Conservation (phyloP, 1,140 invertebrate species). For the Drosophila serrata region DNA sequence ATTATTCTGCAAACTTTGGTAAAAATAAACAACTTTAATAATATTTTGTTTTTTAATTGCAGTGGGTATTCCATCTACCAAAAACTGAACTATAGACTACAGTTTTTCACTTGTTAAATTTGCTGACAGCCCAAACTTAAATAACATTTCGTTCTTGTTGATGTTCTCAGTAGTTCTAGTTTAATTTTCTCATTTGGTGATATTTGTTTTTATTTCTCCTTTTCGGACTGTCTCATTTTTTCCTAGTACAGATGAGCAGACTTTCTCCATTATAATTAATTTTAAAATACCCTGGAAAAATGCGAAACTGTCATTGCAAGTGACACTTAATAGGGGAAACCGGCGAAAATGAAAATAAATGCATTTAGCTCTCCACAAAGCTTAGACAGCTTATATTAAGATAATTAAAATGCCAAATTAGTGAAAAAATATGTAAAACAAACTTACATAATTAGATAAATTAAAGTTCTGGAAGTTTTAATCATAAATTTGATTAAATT, state of each 20-base stretch:
- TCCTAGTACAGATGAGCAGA: background rate
- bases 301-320: slow-evolving; percentile 25
- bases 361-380: background rate
- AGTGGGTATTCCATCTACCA: background rate
- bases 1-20: background rate
- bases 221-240: slow-evolving; percentile 6
- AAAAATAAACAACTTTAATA: too few relatives aligned
- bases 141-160: slow-evolving; percentile 13
- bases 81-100: too few relatives aligned
- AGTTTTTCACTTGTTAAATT: slow-evolving; percentile 16
- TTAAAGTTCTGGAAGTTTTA: background rate
- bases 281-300: slow-evolving; percentile 38
- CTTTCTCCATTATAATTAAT: slow-evolving; percentile 57
- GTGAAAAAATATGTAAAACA: background rate
- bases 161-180: slow-evolving; percentile 15
- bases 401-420: slow-evolving; percentile 16
- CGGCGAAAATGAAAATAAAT: slow-evolving; percentile 12
- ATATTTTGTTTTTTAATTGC: background rate
- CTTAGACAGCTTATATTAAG: background rate
- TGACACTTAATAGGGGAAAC: slow-evolving; percentile 21
- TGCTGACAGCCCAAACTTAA: slow-evolving; percentile 28
- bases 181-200: slow-evolving; percentile 49
- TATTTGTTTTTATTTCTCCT: slow-evolving; percentile 29
- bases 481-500: background rate
- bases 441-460: background rate